Evolutionary conservation across 2,888 invertebrate genomes (phyloP), one percentile per base, ranked within the genome.

Genomic region (Nemoura dubitans): DNA sequence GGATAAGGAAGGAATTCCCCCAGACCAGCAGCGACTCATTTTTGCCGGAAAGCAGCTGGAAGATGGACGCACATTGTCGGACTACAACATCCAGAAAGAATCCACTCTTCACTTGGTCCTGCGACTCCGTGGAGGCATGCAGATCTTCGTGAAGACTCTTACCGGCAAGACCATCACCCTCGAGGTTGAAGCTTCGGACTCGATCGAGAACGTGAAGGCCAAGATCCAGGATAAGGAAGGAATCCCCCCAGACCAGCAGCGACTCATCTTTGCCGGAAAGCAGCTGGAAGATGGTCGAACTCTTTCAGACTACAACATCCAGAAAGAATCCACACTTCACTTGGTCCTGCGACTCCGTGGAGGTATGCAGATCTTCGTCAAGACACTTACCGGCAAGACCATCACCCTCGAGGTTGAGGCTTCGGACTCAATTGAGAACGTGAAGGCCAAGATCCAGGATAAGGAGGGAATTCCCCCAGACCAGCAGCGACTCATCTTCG

Each of bases 1-100:
- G 91, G 97, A 97, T 90, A 97, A 97, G 91, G 97, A 97, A 91
- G 97, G 97, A 86, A 97, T 97, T 89, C 97, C 97, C 0, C 97
- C 97, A 88, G 97, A 97, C 91, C 97, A 97, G 91, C 97, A 97
- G 91, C 94, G 97, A 88, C 88, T 93, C 89, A 93, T 93, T 89
- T 93, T 93, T 90, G 93, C 93, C 89, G 94, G 94, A 26, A 94
- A 93, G 89, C 94, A 94, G 90, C 90, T 94, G 87, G 93, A 94
- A 90, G 94, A 94, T 91, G 94, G 93, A 0, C 91, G 93, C 7
- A 93, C 93, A 1, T 93, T 98, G 0, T 97, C 96, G 0, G 98
- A 98, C 91, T 98, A 98, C 92, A 98, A 98, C 91, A 98, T 98
- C 90, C 98, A 98, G 91, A 97, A 98, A 90, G 92, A 94, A 89